Evolutionary conservation across 1,140 invertebrate species (phyloP).

Genomic region (Halictus rubicundus): DNA sequence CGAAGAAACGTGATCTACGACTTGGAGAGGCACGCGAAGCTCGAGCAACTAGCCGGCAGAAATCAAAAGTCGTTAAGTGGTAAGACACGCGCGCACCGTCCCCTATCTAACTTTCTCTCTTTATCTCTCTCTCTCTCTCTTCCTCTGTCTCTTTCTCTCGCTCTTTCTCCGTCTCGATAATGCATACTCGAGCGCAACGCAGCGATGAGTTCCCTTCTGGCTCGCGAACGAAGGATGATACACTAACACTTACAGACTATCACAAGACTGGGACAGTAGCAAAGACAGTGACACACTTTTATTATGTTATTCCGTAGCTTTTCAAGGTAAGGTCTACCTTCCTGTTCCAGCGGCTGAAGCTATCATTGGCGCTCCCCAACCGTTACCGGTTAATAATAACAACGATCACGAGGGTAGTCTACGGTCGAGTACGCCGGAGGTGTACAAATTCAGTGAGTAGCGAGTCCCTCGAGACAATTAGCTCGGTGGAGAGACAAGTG

Average conservation of each 20-base stretch:
- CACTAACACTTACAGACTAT: constrained; percentile 54
- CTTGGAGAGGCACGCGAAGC: constrained; percentile 75
- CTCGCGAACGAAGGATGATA: constrained; percentile 1
- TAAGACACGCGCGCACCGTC: constrained; percentile 47
- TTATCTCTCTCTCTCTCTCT: neutral
- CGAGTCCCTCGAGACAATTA: too few species aligned
- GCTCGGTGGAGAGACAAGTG: too few species aligned
- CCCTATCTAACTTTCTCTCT: neutral
- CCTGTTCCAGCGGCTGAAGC: constrained; percentile 76
- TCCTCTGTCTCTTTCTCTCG: neutral
- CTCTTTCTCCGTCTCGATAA: too few species aligned
- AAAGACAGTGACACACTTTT: constrained; percentile 60
- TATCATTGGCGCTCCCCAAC: constrained; percentile 56
- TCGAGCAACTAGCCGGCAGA: constrained; percentile 68
- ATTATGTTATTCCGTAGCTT: constrained; percentile 70
- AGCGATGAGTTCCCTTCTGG: neutral
- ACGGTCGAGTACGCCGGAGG: constrained; percentile 74
- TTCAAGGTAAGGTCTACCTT: constrained; percentile 75
- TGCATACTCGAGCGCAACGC: neutral
- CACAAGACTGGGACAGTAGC: constrained; percentile 51
- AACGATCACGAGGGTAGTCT: constrained; percentile 83
- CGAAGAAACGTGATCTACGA: constrained; percentile 68
- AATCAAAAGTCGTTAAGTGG: constrained; percentile 73
- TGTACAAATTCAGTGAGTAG: constrained; percentile 72
- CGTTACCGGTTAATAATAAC: constrained; percentile 79